Percentiles rank a stretch among this genome's conserved stretches.
phyloP scores from a whole-genome alignment of 2,888 invertebrate species.

The Drosophila parthenogenetica region DNA sequence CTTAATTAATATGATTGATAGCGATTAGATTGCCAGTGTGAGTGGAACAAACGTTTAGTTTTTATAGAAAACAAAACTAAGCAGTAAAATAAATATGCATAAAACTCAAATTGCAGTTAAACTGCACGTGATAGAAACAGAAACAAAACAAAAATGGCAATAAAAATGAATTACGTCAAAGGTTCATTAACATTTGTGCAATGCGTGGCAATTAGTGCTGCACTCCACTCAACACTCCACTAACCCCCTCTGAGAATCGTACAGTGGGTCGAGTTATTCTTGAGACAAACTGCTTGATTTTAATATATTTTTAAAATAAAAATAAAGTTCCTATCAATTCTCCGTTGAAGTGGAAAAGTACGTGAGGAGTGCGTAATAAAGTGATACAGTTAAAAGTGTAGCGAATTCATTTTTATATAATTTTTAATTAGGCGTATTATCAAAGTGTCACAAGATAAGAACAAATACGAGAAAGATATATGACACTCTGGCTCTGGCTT shows the following conservation, averaged over 20 bases:
- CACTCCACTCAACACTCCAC: background rate
- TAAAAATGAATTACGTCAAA: conserved; percentile 36
- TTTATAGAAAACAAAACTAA: no score
- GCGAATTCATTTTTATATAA: conserved; percentile 26
- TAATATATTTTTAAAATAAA: background rate
- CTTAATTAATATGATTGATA: conserved; percentile 55
- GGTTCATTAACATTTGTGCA: conserved; percentile 52
- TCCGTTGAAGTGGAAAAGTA: conserved; percentile 25
- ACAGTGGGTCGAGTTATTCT: background rate
- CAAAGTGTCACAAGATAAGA: conserved; percentile 56
- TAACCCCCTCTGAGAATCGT: background rate
- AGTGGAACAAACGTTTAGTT: background rate
- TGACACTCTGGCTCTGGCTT: conserved; percentile 16
- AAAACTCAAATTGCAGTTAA: background rate
- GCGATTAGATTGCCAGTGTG: conserved; percentile 39
- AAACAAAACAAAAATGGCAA: conserved; percentile 36
- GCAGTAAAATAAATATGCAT: background rate
- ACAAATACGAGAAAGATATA: conserved; percentile 43
- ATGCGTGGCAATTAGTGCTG: conserved; percentile 21
- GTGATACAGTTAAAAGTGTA: background rate
- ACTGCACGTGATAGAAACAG: conserved; percentile 55
- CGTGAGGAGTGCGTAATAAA: background rate
- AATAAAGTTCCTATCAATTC: background rate
- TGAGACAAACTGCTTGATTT: no score
- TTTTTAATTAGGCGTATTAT: conserved; percentile 34